Base-by-base conservation (phyloP, 2,113 vertebrate genomes). In the Pluvianellus socialis region DNA sequence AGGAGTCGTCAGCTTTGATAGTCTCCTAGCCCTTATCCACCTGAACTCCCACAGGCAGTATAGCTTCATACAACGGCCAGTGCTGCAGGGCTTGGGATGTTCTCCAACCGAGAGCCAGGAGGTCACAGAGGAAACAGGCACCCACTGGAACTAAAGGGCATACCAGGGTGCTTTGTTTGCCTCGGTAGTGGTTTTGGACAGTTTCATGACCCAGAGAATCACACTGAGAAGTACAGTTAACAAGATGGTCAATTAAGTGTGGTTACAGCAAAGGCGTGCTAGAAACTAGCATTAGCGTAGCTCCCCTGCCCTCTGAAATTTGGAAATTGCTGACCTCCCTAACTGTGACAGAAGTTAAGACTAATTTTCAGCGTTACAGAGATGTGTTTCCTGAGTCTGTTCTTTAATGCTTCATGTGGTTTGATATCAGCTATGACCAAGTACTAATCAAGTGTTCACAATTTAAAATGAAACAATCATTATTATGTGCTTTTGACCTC, bases 201-300 rank as follows among this genome's bases (percentile, higher is more conserved):
- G 62, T 70, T 96, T 92, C 83, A 94, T 88, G 79, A 73, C 32
- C 23, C 63, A 66, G 72, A 72, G 33, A 94, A 82, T 44, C 1
- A 2, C 40, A 33, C 1, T 30, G 33, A 79, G 38, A 77, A 35
- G n/a, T 23, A 14, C 14, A 45, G 56, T 71, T 91, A 91, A 87
- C 21, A 62, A 80, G 59, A 65, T 7, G 22, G 62, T 55, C 88
- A 61, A 10, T 79, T 68, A 83, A 82, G 27, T 42, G 44, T 68
- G 49, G 45, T 52, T 86, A 61, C 62, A 72, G 79, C 62, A 35
- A n/a, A 76, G 21, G 27, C 15, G 47, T 56, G 40, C 61, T 82
- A 59, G 35, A 74, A 71, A 79, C 44, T 7, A 86, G 38, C 0
- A 1, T 82, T 86, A 75, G 6, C 0, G 0, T 27, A 14, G 38